A percentile compares a stretch with the other conserved stretches of the same genome.
Evolutionary conservation across 2,888 invertebrate species (phyloP).

Genomic region (Pristionchus mayeri): DNA sequence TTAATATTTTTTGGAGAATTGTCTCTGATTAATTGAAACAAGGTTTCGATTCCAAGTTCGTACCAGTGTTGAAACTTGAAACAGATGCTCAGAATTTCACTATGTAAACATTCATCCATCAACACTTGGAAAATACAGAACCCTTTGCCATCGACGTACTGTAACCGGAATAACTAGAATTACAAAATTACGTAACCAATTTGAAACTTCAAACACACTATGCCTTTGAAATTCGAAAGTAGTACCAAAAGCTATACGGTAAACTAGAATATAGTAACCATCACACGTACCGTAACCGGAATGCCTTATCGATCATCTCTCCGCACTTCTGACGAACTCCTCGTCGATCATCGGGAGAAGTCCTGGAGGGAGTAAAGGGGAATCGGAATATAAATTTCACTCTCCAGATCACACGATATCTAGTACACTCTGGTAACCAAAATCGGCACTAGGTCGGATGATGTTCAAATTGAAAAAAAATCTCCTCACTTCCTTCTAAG

Average conservation of each 20-base stretch:
- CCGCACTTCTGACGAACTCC: background rate
- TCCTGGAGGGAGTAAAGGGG: background rate
- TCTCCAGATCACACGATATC: background rate
- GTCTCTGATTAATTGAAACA: no score
- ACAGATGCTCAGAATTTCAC: no score
- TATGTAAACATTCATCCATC: no score
- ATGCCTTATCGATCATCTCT: conserved; percentile 37
- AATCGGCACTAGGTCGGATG: background rate
- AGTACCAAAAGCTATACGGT: background rate
- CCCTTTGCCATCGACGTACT: no score
- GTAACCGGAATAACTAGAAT: no score
- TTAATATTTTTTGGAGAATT: no score
- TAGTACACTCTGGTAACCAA: background rate
- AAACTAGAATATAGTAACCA: background rate
- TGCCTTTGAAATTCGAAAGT: background rate
- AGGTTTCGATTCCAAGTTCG: no score
- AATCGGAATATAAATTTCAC: background rate
- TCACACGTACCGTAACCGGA: conserved; percentile 28
- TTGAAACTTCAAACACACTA: background rate
- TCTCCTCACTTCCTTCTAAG: background rate
- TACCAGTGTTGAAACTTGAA: no score
- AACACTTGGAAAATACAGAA: no score
- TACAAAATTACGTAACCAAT: no score
- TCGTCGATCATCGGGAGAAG: background rate
- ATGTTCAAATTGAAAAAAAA: background rate